Evolutionary conservation across 2,797 vertebrate species (phyloP).

Genomic region (Fringilla coelebs): DNA sequence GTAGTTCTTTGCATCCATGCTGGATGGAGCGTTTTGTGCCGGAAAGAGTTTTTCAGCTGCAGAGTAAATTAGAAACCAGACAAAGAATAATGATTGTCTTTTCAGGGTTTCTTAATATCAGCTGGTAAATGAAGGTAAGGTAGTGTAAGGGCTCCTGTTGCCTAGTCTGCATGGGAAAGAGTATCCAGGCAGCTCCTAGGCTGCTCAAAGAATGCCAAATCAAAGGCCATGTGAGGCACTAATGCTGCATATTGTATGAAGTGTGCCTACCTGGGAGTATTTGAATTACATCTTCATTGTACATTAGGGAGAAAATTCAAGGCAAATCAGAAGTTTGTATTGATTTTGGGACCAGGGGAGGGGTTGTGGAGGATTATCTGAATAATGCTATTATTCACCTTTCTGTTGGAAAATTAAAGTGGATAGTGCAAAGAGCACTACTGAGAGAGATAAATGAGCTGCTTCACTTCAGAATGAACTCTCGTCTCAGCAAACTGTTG

Average conservation of each 20-base stretch:
- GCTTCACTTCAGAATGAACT: conserved; percentile 39
- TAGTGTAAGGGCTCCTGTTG: background rate
- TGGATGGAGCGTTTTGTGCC: background rate
- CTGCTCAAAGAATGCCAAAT: conserved; percentile 29
- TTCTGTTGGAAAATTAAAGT: conserved; percentile 62
- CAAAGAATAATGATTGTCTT: conserved; percentile 4
- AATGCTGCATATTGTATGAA: background rate
- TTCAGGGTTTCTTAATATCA: background rate
- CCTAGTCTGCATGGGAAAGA: background rate
- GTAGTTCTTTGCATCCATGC: background rate
- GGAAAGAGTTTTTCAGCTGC: background rate
- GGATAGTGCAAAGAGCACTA: conserved; percentile 45
- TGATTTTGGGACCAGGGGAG: conserved; percentile 42
- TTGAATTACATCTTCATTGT: conserved; percentile 22
- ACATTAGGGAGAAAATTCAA: background rate
- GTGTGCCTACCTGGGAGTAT: background rate
- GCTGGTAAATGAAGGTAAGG: background rate
- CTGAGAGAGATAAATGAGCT: conserved; percentile 55
- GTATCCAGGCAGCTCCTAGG: background rate
- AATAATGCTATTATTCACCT: conserved; percentile 63
- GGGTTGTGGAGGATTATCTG: conserved; percentile 12
- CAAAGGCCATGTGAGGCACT: background rate
- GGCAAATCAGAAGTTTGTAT: conserved; percentile 57
- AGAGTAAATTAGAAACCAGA: conserved; percentile 45
- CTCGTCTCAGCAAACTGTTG: conserved; percentile 19